Evolutionary conservation across 2,797 vertebrate genomes (phyloP).

Genomic region (Siniperca obscura): DNA sequence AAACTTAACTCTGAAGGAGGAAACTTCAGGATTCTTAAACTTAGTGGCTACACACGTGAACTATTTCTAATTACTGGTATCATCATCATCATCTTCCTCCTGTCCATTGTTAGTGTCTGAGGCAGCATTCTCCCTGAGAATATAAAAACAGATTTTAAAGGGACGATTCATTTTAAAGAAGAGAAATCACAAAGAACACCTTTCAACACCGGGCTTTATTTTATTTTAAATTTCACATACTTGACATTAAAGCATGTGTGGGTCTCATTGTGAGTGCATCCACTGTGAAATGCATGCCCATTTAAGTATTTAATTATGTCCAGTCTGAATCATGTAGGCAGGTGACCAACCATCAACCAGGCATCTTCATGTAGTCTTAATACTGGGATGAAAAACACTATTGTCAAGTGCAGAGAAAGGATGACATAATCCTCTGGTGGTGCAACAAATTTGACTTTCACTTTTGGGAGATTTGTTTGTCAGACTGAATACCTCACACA

Average conservation of each 20-base stretch:
- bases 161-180: background rate
- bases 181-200: background rate
- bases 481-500: background rate
- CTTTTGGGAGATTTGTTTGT: background rate
- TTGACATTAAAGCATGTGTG: background rate
- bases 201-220: slow-evolving; percentile 1
- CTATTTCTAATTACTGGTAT: background rate
- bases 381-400: background rate
- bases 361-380: background rate
- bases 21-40: background rate
- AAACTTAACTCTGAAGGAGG: background rate
- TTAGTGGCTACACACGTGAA: background rate
- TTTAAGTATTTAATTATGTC: background rate
- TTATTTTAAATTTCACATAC: background rate
- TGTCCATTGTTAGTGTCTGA: background rate
- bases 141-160: background rate
- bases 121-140: background rate
- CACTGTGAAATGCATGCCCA: background rate
- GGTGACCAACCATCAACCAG: background rate
- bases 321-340: background rate
- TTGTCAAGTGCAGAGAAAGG: too few relatives aligned
- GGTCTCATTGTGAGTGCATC: background rate
- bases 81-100: background rate
- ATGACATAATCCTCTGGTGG: background rate
- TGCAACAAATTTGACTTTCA: background rate